Evolutionary conservation across 2,888 invertebrate species (phyloP).

Genomic region (Hyppa rectilinea): DNA sequence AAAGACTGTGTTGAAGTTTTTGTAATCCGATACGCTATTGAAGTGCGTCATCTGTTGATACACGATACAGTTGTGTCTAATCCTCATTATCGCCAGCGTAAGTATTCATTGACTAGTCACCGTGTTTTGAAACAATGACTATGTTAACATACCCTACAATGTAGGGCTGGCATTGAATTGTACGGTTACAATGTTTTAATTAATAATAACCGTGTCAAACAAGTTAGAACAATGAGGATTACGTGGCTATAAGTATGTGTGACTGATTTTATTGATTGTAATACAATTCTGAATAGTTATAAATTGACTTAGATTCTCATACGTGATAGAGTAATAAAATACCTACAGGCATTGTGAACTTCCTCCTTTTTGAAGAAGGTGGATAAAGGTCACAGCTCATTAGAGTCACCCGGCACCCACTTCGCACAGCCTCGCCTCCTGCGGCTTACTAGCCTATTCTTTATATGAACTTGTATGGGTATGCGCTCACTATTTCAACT

Average conservation of each 20-base stretch:
- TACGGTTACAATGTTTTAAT: slow-evolving; percentile 52
- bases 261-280: slow-evolving; percentile 45
- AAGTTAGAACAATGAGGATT: slow-evolving; percentile 49
- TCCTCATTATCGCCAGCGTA: slow-evolving; percentile 54
- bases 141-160: slow-evolving; percentile 59
- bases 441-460: no score
- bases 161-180: slow-evolving; percentile 50
- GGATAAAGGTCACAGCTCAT: no score
- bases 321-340: neutral
- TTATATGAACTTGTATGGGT: no score
- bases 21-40: slow-evolving; percentile 45
- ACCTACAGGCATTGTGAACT: neutral
- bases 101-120: slow-evolving; percentile 53
- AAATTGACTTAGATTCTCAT: neutral
- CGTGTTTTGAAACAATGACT: slow-evolving; percentile 65
- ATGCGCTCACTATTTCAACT: no score
- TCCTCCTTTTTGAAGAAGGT: neutral
- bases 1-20: slow-evolving; percentile 35
- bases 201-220: slow-evolving; percentile 53
- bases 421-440: no score
- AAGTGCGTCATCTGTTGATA: slow-evolving; percentile 46
- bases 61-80: slow-evolving; percentile 45
- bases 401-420: no score
- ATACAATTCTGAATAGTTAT: slow-evolving; percentile 21
- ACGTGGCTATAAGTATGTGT: slow-evolving; percentile 36